phyloP scores from a whole-genome alignment of 2,888 invertebrate genomes.

The Noctua pronuba region DNA sequence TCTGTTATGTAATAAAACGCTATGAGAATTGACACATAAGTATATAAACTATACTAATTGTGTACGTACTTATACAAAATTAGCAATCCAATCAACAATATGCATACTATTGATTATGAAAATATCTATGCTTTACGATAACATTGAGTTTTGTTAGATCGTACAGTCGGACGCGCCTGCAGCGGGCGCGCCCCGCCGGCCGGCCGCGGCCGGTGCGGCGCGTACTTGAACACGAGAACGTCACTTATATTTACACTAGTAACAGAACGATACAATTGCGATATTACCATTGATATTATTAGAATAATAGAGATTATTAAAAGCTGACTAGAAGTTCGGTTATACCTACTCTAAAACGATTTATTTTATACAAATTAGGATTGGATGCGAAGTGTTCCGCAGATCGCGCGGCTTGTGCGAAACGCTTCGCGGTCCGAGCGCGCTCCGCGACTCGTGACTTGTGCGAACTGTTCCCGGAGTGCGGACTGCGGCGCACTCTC shows the following conservation, averaged over 20 bases:
- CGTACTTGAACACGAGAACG: conserved; percentile 82
- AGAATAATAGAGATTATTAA: conserved; percentile 88
- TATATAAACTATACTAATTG: conserved; percentile 91
- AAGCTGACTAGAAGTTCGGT: conserved; percentile 89
- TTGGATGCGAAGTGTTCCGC: conserved; percentile 63
- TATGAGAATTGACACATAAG: conserved; percentile 91
- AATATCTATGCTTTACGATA: conserved; percentile 86
- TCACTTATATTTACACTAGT: conserved; percentile 82
- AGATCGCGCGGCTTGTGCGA: conserved; percentile 52
- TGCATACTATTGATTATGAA: conserved; percentile 89
- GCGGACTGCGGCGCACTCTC: conserved; percentile 49
- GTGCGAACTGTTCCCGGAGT: conserved; percentile 63
- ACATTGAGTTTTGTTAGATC: conserved; percentile 81
- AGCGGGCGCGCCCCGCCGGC: conserved; percentile 60
- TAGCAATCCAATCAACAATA: conserved; percentile 89
- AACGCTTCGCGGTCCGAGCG: conserved; percentile 61
- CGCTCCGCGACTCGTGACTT: conserved; percentile 61
- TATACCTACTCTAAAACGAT: conserved; percentile 85
- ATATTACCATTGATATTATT: conserved; percentile 83
- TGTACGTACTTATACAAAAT: conserved; percentile 90
- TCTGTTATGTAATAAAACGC: conserved; percentile 90
- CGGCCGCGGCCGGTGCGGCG: conserved; percentile 42
- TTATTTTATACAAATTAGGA: conserved; percentile 77
- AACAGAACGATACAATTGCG: conserved; percentile 83
- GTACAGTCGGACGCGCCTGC: conserved; percentile 69